Percentiles rank a stretch among this genome's conserved stretches.
Conservation (phyloP, 2,888 invertebrate genomes). For the Eupeodes latifasciatus region DNA sequence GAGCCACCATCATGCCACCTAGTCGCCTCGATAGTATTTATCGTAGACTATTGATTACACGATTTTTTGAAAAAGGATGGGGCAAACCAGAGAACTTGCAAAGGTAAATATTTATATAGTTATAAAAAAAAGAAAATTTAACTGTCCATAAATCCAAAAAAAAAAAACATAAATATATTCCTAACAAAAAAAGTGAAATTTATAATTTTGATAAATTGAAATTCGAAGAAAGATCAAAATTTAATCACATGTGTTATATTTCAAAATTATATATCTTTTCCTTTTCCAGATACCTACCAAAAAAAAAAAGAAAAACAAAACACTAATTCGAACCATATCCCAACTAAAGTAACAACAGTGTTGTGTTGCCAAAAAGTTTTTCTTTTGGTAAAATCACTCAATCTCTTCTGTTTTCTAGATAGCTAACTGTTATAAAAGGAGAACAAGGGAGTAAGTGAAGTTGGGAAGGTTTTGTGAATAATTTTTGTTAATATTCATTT, state of each 20-base stretch:
- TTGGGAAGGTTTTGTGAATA: background rate
- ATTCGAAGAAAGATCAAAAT: too few species aligned
- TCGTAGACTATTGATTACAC: conserved; percentile 93
- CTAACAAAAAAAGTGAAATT: too few species aligned
- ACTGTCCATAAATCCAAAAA: background rate
- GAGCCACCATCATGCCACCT: conserved; percentile 84
- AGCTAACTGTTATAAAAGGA: background rate
- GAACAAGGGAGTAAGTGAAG: conserved; percentile 15
- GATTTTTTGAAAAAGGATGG: conserved; percentile 98
- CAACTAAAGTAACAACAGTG: background rate
- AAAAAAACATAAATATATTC: too few species aligned
- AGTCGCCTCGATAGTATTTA: conserved; percentile 92
- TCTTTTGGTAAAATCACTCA: background rate
- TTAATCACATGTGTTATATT: background rate
- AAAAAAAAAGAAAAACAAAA: background rate
- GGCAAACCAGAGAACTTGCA: conserved; percentile 95
- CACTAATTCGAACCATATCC: background rate
- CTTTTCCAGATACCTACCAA: conserved; percentile 4
- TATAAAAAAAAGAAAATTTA: background rate
- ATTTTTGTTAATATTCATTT: background rate
- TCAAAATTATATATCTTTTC: background rate
- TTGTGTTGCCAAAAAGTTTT: background rate
- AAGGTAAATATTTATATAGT: conserved; percentile 86
- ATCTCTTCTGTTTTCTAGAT: conserved; percentile 17
- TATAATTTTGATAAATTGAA: too few species aligned